Base-by-base conservation (phyloP, 2,113 vertebrate species). In the Columba livia region DNA sequence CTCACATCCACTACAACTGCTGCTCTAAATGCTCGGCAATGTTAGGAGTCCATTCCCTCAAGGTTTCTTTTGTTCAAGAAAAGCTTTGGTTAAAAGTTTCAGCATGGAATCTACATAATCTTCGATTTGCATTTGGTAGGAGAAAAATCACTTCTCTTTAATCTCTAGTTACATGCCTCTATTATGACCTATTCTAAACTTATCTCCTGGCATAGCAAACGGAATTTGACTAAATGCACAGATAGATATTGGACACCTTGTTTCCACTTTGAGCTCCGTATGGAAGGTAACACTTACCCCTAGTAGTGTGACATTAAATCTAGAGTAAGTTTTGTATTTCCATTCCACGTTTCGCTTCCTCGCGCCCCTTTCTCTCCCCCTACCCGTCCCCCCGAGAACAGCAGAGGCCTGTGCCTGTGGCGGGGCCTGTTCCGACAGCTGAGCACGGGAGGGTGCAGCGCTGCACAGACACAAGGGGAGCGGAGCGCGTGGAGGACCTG, bases 171-270 rank as follows among this genome's bases (percentile, higher is more conserved):
- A 85, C 92, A 96, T 96, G 94, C 92, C 87, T 96, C 77, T 93
- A 94, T 94, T 96, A 95, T 88, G 94, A 97, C 94, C 88, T 92
- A 88, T 93, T 96, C 96, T 94, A 97, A 97, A 95, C 96, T 96
- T 97, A 97, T 96, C 96, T 89, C 89, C 96, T 96, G 96, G 96
- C 96, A 95, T 78, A 96, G 96, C 88, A 89, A 91, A 77, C 31
- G 96, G 97, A 96, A 97, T 95, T 75, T 94, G 90, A 97, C 96
- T 95, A 96, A 96, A 91, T 74, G 94, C 97, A 96, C n/a, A 97
- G 91, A 97, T 97, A 97, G 97, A 97, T 94, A 97, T 94, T 90
- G 96, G 96, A 97, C 96, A 95, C 96, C 94, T 96, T 96, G 96
- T 96, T 97, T 97, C 97, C 94, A 97, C 95, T 97, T 97, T 88